Base-by-base conservation (phyloP, 2,888 invertebrate species). In the Itoplectis maculator region DNA sequence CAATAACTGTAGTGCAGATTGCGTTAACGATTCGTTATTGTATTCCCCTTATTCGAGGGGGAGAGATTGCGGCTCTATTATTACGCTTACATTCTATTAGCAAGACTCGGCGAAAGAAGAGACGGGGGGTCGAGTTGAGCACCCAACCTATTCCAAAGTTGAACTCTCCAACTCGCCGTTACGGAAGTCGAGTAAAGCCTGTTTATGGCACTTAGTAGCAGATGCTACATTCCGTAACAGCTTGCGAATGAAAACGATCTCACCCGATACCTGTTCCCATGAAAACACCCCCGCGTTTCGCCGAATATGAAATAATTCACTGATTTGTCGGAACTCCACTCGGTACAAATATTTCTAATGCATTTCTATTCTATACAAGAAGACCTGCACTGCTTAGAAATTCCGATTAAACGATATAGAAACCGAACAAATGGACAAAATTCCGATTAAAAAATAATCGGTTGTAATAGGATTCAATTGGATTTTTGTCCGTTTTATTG, bases 121-220 rank as follows among this genome's bases (percentile, higher is more conserved):
- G 75, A 66, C 74, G 78, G 75, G n/a, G 74, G 77, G 47, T 65
- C 45, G 65, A 20, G 45, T 65, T 45, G 65, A 42, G n/a, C 63
- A 40, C 63, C 40, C 79, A 84, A 84, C 87, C 88, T 85, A 86
- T 89, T 87, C 87, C 84, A 84, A 89, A 89, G 87, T 90, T 90
- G 86, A 89, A 88, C 88, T 88, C 86, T 82, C 81, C 87, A 84
- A 84, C 86, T 86, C 85, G 87, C 87, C 86, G 87, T 90, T 89
- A 88, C 88, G 87, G 45, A 65, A 89, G 87, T 85, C 83, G 85
- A 88, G 87, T 85, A 88, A 88, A 89, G 86, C 42, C 88, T 90
- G 90, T 90, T 90, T 89, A 90, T 89, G 87, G 88, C 88, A 86
- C 89, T 90, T 90, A 89, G 87, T 86, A 86, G 88, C 90, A 90